A percentile compares a stretch with the other conserved stretches of the same genome.
phyloP scores from a whole-genome alignment of 2,113 vertebrate genomes.

The Tragelaphus strepsiceros region DNA sequence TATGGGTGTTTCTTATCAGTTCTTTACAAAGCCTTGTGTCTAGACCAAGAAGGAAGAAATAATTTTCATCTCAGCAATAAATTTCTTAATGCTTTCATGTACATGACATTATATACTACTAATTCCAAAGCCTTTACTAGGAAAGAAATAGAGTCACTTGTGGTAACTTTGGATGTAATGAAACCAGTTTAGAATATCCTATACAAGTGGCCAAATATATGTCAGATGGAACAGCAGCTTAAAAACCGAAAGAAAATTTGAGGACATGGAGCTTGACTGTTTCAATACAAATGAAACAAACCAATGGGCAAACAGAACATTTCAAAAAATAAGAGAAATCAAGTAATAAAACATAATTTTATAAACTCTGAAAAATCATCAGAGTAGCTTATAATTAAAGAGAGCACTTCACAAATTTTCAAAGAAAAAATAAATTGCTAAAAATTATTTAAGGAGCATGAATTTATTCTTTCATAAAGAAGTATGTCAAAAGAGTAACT shows the following conservation, averaged over 20 bases:
- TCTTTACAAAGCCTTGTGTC: not conserved
- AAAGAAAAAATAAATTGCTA: not conserved
- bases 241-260: not conserved
- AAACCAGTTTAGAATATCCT: not conserved
- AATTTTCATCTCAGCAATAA: not conserved
- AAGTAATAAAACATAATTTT: not conserved
- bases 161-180: not conserved
- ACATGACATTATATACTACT: not conserved
- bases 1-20: not conserved
- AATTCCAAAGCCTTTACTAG: not conserved
- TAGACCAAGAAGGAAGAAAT: not conserved
- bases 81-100: not conserved
- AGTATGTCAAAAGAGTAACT: not conserved
- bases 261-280: not conserved
- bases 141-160: not conserved
- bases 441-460: not conserved
- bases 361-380: not conserved
- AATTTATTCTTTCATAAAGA: not conserved
- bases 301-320: not conserved
- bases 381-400: not conserved
- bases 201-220: not conserved
- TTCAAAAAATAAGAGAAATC: not conserved
- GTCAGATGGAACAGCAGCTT: not conserved
- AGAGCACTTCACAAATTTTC: not conserved
- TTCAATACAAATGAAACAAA: slow-evolving; percentile 8